Base-by-base conservation (phyloP, 1,140 invertebrate species). In the Acromyrmex heyeri region DNA sequence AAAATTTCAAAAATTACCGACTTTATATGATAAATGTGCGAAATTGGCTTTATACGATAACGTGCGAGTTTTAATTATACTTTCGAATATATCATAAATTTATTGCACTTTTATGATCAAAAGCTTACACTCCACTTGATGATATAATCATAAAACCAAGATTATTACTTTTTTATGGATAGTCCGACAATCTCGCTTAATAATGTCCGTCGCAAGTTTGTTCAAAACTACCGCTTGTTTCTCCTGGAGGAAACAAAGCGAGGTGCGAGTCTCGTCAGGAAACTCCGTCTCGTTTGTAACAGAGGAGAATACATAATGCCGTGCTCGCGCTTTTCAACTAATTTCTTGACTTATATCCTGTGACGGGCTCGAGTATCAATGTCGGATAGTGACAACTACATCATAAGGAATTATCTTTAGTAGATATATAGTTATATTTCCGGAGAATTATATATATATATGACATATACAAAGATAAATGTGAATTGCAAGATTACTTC, bases 31-130 rank as follows among this genome's bases (percentile, higher is more conserved):
- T 61, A 38, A 24, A 53, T 14, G 21, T 64, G 83, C 72, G 75
- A 34, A 62, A 44, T 64, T 30, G 44, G 65, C 38, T 77, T 70
- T 61, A 30, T 38, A 30, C 14, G 44, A 16, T 61, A 38, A 53
- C 18, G 21, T 64, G 83, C 69, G 75, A 87, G 81, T 89, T 93
- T 93, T 93, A 92, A 93, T 93, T 93, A 90, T 92, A 85, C 82
- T 91, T 87, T 78, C 76, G 73, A 64, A 75, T 57, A 70, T 79
- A 61, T 87, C 65, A 3, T 72, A 27, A 73, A 79, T 93, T 93
- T 91, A 92, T 91, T 88, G 87, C 88, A 77, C 48, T 91, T 85
- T 93, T 91, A 82, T 88, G 62, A 91, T 89, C 87, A 70, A 76
- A 38, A 86, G 48, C 38, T 75, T 69, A 82, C 62, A 79, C 57